Conservation (phyloP, 2,113 vertebrate genomes). For the Oophaga pumilio region DNA sequence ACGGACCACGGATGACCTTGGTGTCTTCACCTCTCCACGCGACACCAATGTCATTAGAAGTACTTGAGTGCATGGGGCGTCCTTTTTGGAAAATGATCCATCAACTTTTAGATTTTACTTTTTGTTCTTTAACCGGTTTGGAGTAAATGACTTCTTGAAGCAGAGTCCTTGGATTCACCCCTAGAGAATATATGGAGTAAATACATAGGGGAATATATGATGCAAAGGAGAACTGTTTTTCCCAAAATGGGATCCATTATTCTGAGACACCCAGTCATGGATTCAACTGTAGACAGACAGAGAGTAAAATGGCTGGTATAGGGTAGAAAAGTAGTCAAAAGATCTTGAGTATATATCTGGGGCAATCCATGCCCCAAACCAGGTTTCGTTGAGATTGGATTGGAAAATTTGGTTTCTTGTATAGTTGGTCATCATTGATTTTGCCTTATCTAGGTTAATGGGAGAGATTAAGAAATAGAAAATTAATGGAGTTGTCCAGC, state of each 20-base stretch:
- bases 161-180: neutral
- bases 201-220: neutral
- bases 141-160: neutral
- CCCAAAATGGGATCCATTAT: neutral
- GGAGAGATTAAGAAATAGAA: neutral
- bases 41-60: neutral
- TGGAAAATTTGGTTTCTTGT: neutral
- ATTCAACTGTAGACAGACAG: neutral
- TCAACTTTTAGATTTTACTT: neutral
- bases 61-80: neutral
- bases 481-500: neutral
- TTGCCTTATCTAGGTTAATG: neutral
- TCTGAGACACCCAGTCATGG: neutral
- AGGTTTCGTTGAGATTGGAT: neutral
- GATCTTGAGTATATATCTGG: neutral
- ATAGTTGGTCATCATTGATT: neutral
- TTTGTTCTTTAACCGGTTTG: neutral
- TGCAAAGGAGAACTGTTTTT: neutral
- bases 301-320: neutral
- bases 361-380: neutral
- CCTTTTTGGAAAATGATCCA: neutral
- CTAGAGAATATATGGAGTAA: neutral
- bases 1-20: constrained; percentile 10
- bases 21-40: constrained; percentile 6
- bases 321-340: neutral